Base-by-base conservation (phyloP, 2,888 invertebrate genomes). In the Lymantria monacha region DNA sequence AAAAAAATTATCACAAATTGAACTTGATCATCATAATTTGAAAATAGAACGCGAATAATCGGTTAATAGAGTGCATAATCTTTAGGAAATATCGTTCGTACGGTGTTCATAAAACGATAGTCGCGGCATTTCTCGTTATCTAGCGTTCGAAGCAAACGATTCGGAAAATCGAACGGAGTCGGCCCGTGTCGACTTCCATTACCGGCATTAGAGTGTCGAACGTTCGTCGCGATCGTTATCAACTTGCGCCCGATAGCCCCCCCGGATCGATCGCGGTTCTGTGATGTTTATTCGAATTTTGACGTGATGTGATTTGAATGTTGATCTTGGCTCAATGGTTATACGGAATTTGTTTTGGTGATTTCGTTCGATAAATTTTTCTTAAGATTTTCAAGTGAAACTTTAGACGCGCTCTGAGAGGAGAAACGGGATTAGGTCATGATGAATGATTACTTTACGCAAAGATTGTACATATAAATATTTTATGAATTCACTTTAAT, bases 101-200 rank as follows among this genome's bases (percentile, higher is more conserved):
- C 22, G 22, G 22, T 22, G 43, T 57, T 77, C 78, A 80, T 83
- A 82, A 83, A 84, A 72, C 80, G 81, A 79, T 83, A 79, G 78
- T 72, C 74, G 75, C 73, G 78, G 80, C 81, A 74, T 79, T 81
- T 77, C 82, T 83, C 83, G 84, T 85, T 87, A 86, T 86, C 87
- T 81, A 69, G 79, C 69, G 77, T 72, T 74, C 76, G 79, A 70
- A 70, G 84, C 82, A 85, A 90, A 88, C 87, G 87, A 81, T 82
- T 85, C 79, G 88, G 87, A 88, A 90, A 87, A 90, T 88, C 84
- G 87, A 85, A 83, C 80, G 74, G 73, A 74, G 72, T 81, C 83
- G 82, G 80, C 76, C 69, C 76, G 74, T 72, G 74, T 72, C 79
- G 74, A 69, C 76, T 79, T 81, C 88, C 86, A 89, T 89, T 89